Evolutionary conservation across 2,888 invertebrate species (phyloP), one percentile per base, ranked within the genome.

Genomic region (Automeris io): DNA sequence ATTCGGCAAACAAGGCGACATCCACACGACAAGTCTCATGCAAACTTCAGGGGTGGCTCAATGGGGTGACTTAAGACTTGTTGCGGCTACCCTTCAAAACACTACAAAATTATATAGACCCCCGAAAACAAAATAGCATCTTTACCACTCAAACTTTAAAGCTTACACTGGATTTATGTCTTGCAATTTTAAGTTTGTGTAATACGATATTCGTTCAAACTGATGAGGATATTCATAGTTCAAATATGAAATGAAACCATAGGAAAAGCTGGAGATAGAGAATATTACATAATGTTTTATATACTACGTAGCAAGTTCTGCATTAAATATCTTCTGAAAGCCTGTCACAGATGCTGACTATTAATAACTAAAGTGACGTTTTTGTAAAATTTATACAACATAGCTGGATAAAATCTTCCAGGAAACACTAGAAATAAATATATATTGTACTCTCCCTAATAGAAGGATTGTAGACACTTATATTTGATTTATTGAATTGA

Each of bases 191-290:
- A 22, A 9, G 8, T 12, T 22, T 50, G 40, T 80, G 82, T 82
- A 83, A 82, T 83, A 81, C 82, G 81, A 83, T 83, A 83, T 82
- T 82, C 74, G 66, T 54, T 60, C 48, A 51, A 73, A 55, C 70
- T 79, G 79, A 80, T 77, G 79, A 81, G 71, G 78, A 76, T 76
- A 82, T 83, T 82, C 83, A 83, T 79, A 77, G 74, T 70, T 70
- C 50, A 62, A 60, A 70, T 60, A 56, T 66, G 61, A 60, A 64
- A 63, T 58, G 72, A 77, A 83, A 62, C 80, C 82, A 66, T 74
- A 67, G 52, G 57, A 41, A 56, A 52, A 65, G 57, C 49, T 55
- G 54, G 66, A 61, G 70, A n/a, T n/a, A n/a, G 62, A 68, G 43
- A 67, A 66, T 61, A 63, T 67, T 70, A 70, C 69, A 16, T 29